Evolutionary conservation across 92 coral and sea anemone species (phyloP).

Genomic region (Palythoa grandis): DNA sequence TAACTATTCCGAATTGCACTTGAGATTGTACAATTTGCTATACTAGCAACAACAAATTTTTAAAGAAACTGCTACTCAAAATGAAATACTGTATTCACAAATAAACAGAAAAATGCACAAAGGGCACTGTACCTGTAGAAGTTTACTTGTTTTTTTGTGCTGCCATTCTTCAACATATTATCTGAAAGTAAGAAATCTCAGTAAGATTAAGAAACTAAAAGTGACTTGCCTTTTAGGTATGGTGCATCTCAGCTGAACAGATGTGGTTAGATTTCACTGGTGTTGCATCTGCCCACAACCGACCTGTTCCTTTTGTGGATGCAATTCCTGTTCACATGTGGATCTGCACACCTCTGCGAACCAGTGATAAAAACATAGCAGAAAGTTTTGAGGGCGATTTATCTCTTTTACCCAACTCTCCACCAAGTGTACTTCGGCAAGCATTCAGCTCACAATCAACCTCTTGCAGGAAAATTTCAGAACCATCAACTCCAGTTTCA

Average conservation of each 20-base stretch:
- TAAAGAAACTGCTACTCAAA: too few species aligned
- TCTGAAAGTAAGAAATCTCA: too few species aligned
- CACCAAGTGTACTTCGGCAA: not conserved
- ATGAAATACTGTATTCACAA: too few species aligned
- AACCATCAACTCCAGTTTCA: constrained; percentile 43
- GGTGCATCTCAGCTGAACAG: constrained; percentile 88
- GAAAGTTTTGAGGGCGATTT: not conserved
- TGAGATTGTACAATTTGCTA: too few species aligned
- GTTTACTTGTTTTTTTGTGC: too few species aligned
- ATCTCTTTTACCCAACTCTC: not conserved
- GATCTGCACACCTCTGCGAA: constrained; percentile 88
- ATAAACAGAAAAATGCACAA: too few species aligned
- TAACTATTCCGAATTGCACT: too few species aligned
- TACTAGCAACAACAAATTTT: too few species aligned
- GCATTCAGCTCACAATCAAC: not conserved
- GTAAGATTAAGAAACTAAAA: not conserved
- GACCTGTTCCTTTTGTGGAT: constrained; percentile 91
- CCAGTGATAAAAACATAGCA: not conserved
- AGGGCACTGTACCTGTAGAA: too few species aligned
- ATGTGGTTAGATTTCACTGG: constrained; percentile 96
- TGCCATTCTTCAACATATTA: too few species aligned
- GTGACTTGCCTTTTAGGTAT: constrained; percentile 63
- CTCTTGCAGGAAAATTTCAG: constrained; percentile 41
- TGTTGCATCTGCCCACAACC: constrained; percentile 69
- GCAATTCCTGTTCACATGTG: constrained; percentile 89